These are phyloP conservation scores for Pachycephus smyrnensis DNA, from an alignment of 2,888 invertebrate genomes.

Conservation along the genomic window DNA sequence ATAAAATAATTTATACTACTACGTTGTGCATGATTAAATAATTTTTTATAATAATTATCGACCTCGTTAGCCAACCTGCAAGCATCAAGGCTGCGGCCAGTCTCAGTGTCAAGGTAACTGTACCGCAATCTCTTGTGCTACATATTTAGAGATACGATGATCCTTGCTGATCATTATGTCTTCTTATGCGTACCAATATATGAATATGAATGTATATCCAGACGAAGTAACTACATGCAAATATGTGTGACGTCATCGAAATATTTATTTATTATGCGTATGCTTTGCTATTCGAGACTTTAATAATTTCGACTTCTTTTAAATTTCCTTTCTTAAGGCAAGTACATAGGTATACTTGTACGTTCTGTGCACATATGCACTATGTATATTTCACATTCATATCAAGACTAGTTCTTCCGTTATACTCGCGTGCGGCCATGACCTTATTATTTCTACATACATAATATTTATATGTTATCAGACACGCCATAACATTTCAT, in stretches of 20 bases:
- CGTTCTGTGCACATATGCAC: neutral
- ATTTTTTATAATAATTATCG: constrained; percentile 14
- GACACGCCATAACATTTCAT: neutral
- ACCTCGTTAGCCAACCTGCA: constrained; percentile 13
- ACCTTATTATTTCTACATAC: neutral
- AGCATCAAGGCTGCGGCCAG: constrained; percentile 43
- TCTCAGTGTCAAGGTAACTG: constrained; percentile 52
- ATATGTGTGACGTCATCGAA: neutral
- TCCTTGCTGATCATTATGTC: constrained; percentile 12
- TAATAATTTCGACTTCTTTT: neutral
- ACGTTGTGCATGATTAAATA: neutral
- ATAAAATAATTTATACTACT: neutral
- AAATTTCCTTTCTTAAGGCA: neutral
- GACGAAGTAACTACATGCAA: neutral
- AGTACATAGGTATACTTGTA: neutral
- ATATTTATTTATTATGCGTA: constrained; percentile 1
- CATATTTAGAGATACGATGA: constrained; percentile 20
- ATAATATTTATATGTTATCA: neutral
- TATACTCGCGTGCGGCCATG: neutral
- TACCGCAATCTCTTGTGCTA: constrained; percentile 35
- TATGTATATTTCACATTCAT: neutral
- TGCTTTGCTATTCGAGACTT: constrained; percentile 28
- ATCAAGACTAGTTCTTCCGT: neutral
- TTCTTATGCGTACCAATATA: constrained; percentile 24
- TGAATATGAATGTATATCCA: constrained; percentile 18